Conservation (phyloP, 1,140 invertebrate species). For the Melanaphis sacchari region DNA sequence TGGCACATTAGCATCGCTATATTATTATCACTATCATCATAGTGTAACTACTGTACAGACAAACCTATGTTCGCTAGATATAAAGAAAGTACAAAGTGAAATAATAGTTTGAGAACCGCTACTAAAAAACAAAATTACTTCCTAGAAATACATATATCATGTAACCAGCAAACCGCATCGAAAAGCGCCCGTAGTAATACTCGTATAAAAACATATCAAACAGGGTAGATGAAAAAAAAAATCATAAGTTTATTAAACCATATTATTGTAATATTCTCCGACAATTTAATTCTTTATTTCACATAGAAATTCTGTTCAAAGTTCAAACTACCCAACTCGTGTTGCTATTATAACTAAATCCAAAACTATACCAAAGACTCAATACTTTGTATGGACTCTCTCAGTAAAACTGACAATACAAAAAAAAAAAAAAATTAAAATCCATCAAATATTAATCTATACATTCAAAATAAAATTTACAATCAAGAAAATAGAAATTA, state of each 20-base stretch:
- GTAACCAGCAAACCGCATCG: not conserved
- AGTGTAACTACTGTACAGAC: not conserved
- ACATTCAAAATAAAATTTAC: not conserved
- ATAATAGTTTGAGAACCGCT: not conserved
- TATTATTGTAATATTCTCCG: not conserved
- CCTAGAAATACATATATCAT: conserved; percentile 29
- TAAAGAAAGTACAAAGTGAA: conserved; percentile 16
- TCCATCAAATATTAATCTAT: not conserved
- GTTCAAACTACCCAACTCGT: not conserved
- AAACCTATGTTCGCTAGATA: not conserved
- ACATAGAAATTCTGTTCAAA: not conserved
- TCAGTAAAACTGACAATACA: not conserved
- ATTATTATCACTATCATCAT: not conserved
- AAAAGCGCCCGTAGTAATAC: not conserved
- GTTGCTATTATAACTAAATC: not conserved
- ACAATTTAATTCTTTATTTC: not conserved
- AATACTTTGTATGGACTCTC: not conserved
- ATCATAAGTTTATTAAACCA: not conserved
- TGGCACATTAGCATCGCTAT: conserved; percentile 3
- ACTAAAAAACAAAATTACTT: conserved; percentile 29
- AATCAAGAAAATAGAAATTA: not conserved
- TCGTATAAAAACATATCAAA: not conserved
- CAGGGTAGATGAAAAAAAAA: not conserved
- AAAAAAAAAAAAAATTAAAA: not conserved
- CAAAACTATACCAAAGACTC: not conserved